Evolutionary conservation across 30 jellyfish, hydroid and myxozoan genomes (phyloP).

Genomic region (Sanderia malayensis): DNA sequence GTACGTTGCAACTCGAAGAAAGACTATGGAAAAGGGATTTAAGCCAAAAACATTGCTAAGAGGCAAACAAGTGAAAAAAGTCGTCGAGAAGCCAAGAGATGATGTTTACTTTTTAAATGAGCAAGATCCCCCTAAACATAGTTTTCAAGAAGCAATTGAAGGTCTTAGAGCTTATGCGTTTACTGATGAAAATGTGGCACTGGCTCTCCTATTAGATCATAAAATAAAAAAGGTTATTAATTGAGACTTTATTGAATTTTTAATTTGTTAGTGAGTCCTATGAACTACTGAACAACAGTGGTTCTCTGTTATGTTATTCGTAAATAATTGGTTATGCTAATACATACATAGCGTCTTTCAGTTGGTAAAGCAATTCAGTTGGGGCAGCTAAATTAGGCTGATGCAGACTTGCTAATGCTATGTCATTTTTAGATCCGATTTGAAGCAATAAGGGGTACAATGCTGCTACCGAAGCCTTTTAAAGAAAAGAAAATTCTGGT

Average conservation of each 20-base stretch:
- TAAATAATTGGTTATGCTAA: too few species aligned
- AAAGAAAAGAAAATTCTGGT: conserved; percentile 69
- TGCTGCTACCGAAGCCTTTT: conserved; percentile 70
- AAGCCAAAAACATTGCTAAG: conserved; percentile 37
- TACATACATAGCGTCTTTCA: too few species aligned
- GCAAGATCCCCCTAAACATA: conserved; percentile 65
- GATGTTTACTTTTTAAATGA: conserved; percentile 68
- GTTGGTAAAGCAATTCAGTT: too few species aligned
- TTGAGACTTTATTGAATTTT: too few species aligned
- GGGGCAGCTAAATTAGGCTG: too few species aligned
- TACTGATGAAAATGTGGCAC: conserved; percentile 48
- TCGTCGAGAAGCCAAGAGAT: conserved; percentile 61
- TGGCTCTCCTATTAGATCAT: conserved; percentile 18
- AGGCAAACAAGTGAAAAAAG: conserved; percentile 37
- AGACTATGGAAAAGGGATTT: not conserved
- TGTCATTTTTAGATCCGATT: conserved; percentile 56
- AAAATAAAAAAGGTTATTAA: conserved; percentile 41
- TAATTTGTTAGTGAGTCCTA: too few species aligned
- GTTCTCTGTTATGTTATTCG: too few species aligned
- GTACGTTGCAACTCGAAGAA: not conserved
- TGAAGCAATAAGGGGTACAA: conserved; percentile 65
- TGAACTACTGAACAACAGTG: too few species aligned
- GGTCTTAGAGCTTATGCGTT: conserved; percentile 73
- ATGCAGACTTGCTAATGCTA: too few species aligned
- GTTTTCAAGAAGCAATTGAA: conserved; percentile 66